These are phyloP conservation scores for Pseudomyrmex flavicornis DNA, from an alignment of 1,140 invertebrate species.

Conservation along the genomic window DNA sequence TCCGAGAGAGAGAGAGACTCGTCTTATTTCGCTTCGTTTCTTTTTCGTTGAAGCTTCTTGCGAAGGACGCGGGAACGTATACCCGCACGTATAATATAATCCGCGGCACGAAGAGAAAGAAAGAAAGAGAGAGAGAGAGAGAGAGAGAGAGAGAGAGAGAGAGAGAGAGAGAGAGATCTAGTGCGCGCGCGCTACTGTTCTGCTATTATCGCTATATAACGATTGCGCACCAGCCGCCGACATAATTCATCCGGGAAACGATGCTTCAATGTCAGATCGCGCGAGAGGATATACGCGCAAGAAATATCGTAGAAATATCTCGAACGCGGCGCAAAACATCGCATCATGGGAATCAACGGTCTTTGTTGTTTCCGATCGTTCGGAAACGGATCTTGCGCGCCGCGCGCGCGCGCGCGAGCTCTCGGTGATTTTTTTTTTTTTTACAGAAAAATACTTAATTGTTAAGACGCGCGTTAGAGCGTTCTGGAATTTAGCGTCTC, in stretches of 20 bases:
- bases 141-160: constrained; percentile 9
- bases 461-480: neutral
- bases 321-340: constrained; percentile 30
- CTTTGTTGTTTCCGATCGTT: constrained; percentile 1
- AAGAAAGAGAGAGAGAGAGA: constrained; percentile 8
- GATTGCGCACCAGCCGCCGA: neutral
- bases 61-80: neutral
- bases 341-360: constrained; percentile 4
- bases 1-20: neutral
- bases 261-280: constrained; percentile 46
- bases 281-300: neutral
- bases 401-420: neutral
- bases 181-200: too few species aligned
- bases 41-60: constrained; percentile 51
- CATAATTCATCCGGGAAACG: constrained; percentile 33
- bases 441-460: neutral
- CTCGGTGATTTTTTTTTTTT: neutral
- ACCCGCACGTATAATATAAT: neutral
- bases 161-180: too few species aligned
- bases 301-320: constrained; percentile 4
- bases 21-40: constrained; percentile 45
- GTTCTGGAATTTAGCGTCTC: neutral
- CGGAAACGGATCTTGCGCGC: neutral
- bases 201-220: constrained; percentile 13
- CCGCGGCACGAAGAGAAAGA: neutral